Base-by-base conservation (phyloP, 2,888 invertebrate genomes). In the Trachelus troglodyta region DNA sequence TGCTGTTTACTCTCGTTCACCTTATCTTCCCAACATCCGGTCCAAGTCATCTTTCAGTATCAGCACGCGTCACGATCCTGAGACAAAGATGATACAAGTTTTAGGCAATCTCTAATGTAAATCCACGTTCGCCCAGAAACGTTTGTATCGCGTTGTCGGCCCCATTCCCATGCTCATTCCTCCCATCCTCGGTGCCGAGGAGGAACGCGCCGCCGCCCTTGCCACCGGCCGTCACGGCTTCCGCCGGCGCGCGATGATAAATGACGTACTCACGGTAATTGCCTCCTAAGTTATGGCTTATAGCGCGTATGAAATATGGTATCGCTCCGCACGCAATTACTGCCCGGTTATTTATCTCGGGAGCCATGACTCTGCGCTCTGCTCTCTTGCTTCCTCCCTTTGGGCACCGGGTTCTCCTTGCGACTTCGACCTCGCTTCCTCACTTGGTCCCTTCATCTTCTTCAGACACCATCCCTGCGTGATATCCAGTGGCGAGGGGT, bases 221-320 rank as follows among this genome's bases (percentile, higher is more conserved):
- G 82, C 83, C 77, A 79, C 83, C 79, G 79, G 82, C 81, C 82
- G 81, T 81, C 84, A 83, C 80, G 83, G 83, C 81, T 84, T 83
- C 84, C 82, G 82, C 82, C 82, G 81, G 81, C 79, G 81, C 81
- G 85, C 89, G 90, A 92, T 93, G 93, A 93, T 93, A 93, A 93
- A 93, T 92, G 93, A 93, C 92, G 92, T 93, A 93, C 93, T 93
- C 93, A 92, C 92, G 91, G 93, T 93, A 93, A 93, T 93, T 93
- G 93, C 93, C 93, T 92, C 90, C 92, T 93, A 93, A 93, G 93
- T 93, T 93, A 93, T 93, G 93, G 93, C 92, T 92, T 92, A 92
- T 92, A 92, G 92, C 92, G 92, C 91, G 90, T 92, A 93, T 93
- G 93, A 93, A 93, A 93, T 93, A 93, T 93, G 93, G 92, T 92